phyloP scores from a whole-genome alignment of 1,140 invertebrate species.

The Pinna nobilis region DNA sequence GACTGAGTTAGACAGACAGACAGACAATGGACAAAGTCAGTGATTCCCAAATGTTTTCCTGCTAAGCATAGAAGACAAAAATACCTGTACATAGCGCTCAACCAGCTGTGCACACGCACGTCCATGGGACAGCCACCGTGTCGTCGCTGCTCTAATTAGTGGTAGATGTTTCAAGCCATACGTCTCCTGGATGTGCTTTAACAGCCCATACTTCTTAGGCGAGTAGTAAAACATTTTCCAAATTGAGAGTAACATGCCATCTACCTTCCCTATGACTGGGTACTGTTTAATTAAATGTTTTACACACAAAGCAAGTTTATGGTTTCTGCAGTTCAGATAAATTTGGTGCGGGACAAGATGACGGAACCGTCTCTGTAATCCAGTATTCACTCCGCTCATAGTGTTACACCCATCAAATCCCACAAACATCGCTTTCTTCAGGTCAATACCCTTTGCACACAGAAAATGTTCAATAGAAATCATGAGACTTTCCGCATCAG shows the following conservation, averaged over 20 bases:
- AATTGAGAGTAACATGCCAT: constrained; percentile 19
- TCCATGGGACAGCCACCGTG: constrained; percentile 33
- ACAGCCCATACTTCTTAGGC: constrained; percentile 27
- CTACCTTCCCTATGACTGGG: constrained; percentile 19
- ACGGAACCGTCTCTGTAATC: neutral
- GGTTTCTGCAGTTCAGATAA: constrained; percentile 42
- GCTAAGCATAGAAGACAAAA: neutral
- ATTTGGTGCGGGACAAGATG: constrained; percentile 8
- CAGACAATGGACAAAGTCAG: too few species aligned
- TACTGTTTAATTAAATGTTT: constrained; percentile 33
- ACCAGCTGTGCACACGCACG: constrained; percentile 1
- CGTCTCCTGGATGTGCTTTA: constrained; percentile 20
- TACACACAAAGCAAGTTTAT: constrained; percentile 33
- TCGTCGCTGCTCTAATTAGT: constrained; percentile 17
- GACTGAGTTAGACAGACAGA: too few species aligned
- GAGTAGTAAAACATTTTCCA: constrained; percentile 35
- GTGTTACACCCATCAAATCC: constrained; percentile 35
- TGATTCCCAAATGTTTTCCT: too few species aligned
- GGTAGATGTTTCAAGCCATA: constrained; percentile 19
- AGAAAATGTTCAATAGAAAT: constrained; percentile 22
- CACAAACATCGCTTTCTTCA: constrained; percentile 26
- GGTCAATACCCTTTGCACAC: constrained; percentile 18
- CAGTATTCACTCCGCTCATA: constrained; percentile 32
- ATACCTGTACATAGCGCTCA: neutral
- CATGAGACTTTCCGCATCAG: constrained; percentile 18